Conservation (phyloP, 1,140 invertebrate species). For the Mercenaria mercenaria region DNA sequence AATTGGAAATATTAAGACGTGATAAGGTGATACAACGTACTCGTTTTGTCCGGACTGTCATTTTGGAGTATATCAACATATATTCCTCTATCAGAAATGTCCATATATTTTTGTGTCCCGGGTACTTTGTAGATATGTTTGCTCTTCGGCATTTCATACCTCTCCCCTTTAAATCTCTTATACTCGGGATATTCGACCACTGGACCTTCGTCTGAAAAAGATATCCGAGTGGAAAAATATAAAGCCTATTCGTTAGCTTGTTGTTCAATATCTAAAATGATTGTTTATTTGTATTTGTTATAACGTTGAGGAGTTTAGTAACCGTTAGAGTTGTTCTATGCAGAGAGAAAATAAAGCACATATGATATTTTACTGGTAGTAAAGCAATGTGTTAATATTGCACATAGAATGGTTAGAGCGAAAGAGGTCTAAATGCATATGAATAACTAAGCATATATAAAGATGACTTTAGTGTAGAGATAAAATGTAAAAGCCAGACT, state of each 20-base stretch:
- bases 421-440: too few relatives aligned
- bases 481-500: background rate
- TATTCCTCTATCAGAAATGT: background rate
- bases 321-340: too few relatives aligned
- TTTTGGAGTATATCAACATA: background rate
- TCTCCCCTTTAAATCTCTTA: background rate
- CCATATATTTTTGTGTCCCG: background rate
- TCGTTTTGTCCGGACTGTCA: background rate
- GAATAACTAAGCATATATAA: too few relatives aligned
- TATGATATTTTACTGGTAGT: too few relatives aligned
- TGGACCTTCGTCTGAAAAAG: background rate
- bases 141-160: background rate
- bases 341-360: too few relatives aligned
- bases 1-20: background rate
- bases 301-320: background rate
- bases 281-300: background rate
- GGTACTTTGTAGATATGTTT: background rate
- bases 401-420: too few relatives aligned
- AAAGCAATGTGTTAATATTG: too few relatives aligned
- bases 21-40: background rate
- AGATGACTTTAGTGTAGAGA: background rate
- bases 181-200: background rate
- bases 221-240: too few relatives aligned
- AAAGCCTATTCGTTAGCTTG: too few relatives aligned
- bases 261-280: background rate